These are phyloP conservation scores for Tethea ocularis DNA, from an alignment of 2,888 invertebrate genomes.

Conservation along the genomic window DNA sequence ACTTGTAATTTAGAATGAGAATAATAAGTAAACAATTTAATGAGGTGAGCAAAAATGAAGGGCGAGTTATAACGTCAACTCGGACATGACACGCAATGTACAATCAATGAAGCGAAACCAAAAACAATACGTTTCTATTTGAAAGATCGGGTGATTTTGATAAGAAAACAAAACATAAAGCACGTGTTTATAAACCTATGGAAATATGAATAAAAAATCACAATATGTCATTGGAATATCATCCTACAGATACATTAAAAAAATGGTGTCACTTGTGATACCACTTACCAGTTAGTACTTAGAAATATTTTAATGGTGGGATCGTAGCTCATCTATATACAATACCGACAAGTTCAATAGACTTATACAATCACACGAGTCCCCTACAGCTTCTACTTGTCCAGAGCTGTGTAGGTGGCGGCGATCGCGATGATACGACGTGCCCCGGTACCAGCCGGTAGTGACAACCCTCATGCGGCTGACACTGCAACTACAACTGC, in stretches of 20 bases:
- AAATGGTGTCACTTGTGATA: constrained; percentile 71
- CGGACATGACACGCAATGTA: constrained; percentile 46
- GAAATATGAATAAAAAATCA: constrained; percentile 77
- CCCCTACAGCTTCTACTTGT: constrained; percentile 66
- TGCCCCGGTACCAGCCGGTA: background rate
- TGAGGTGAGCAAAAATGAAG: constrained; percentile 63
- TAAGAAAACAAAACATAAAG: constrained; percentile 60
- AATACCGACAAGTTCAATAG: constrained; percentile 79
- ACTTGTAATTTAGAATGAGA: constrained; percentile 41
- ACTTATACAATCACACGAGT: constrained; percentile 80
- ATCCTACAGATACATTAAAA: constrained; percentile 66
- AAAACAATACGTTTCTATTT: constrained; percentile 55
- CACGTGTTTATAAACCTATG: constrained; percentile 68
- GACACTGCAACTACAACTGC: background rate
- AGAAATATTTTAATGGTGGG: constrained; percentile 82
- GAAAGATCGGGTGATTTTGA: constrained; percentile 59
- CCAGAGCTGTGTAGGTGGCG: constrained; percentile 39
- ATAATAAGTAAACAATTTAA: constrained; percentile 38
- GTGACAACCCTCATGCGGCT: no score
- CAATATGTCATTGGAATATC: constrained; percentile 79
- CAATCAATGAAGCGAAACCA: constrained; percentile 62
- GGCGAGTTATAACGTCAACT: constrained; percentile 46
- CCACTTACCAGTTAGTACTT: constrained; percentile 79
- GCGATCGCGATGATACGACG: background rate
- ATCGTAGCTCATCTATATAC: constrained; percentile 82